These are phyloP conservation scores for Coregonus clupeaformis DNA, from an alignment of 2,113 vertebrate species.

Conservation along the genomic window DNA sequence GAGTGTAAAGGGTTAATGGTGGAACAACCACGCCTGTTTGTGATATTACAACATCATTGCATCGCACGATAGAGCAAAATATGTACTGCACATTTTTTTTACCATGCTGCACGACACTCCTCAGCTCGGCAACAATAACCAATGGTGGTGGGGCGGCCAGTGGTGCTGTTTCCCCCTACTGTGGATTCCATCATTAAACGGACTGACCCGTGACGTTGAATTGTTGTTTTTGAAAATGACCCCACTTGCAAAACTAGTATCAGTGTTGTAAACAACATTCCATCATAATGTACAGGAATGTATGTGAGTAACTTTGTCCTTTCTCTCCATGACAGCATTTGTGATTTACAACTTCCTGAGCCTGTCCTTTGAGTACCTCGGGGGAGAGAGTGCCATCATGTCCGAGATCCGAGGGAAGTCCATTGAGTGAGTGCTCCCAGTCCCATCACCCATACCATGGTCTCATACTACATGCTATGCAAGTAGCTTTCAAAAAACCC, in stretches of 20 bases:
- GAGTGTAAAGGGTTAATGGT: no score
- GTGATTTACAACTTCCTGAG: slow-evolving; percentile 98
- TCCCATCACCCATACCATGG: neutral
- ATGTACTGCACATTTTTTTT: no score
- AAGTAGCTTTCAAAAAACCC: neutral
- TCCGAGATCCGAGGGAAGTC: slow-evolving; percentile 92
- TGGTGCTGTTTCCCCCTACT: no score
- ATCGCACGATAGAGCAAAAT: no score
- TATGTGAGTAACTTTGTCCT: slow-evolving; percentile 1
- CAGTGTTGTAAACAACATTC: neutral
- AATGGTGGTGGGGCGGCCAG: no score
- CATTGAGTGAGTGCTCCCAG: slow-evolving; percentile 77
- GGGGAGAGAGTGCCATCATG: slow-evolving; percentile 97
- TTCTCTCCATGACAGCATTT: slow-evolving; percentile 78
- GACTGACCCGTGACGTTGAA: neutral
- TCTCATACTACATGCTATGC: neutral
- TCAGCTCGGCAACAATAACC: no score
- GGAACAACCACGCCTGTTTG: no score
- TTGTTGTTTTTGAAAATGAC: slow-evolving; percentile 15
- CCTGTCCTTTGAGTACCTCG: slow-evolving; percentile 94
- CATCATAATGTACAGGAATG: neutral
- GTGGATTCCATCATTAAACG: no score
- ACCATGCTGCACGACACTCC: no score
- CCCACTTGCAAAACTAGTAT: slow-evolving; percentile 27
- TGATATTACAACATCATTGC: no score